Percentiles rank a stretch among this genome's conserved stretches.
These are phyloP conservation scores for Nymphalis io DNA, from an alignment of 1,140 invertebrate genomes.

Conservation along the genomic window DNA sequence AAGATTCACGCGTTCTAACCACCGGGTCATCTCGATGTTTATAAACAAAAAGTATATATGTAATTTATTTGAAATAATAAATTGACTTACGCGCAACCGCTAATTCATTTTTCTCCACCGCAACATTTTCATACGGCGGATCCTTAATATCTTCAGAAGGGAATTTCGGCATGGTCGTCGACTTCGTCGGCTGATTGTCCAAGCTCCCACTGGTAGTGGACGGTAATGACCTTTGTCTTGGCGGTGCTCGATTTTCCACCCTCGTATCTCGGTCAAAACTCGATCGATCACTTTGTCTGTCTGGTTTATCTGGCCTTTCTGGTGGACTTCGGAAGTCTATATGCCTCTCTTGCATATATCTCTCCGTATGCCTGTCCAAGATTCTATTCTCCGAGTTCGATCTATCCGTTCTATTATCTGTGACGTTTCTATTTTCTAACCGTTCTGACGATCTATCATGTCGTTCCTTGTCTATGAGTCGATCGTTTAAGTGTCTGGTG, in stretches of 20 bases:
- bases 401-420: slow-evolving; percentile 32
- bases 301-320: slow-evolving; percentile 62
- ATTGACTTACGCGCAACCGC: slow-evolving; percentile 62
- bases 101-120: slow-evolving; percentile 65
- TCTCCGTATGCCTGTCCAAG: slow-evolving; percentile 37
- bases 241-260: slow-evolving; percentile 59
- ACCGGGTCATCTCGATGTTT: no score
- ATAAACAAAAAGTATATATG: no score
- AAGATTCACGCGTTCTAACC: no score
- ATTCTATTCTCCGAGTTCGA: slow-evolving; percentile 44
- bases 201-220: slow-evolving; percentile 52
- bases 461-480: slow-evolving; percentile 27
- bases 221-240: slow-evolving; percentile 67
- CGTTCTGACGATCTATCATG: slow-evolving; percentile 33
- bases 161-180: slow-evolving; percentile 74
- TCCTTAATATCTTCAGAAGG: slow-evolving; percentile 68
- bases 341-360: slow-evolving; percentile 43
- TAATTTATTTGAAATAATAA: not conserved
- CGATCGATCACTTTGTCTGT: slow-evolving; percentile 48
- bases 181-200: slow-evolving; percentile 65
- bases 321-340: slow-evolving; percentile 57
- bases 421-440: slow-evolving; percentile 24
- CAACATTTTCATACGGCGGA: slow-evolving; percentile 76
- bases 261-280: slow-evolving; percentile 60
- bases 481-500: slow-evolving; percentile 21